Percentiles rank a stretch among this genome's conserved stretches.
These are phyloP conservation scores for Rhabdomys dilectus DNA, from an alignment of 2,113 vertebrate genomes.

Conservation along the genomic window DNA sequence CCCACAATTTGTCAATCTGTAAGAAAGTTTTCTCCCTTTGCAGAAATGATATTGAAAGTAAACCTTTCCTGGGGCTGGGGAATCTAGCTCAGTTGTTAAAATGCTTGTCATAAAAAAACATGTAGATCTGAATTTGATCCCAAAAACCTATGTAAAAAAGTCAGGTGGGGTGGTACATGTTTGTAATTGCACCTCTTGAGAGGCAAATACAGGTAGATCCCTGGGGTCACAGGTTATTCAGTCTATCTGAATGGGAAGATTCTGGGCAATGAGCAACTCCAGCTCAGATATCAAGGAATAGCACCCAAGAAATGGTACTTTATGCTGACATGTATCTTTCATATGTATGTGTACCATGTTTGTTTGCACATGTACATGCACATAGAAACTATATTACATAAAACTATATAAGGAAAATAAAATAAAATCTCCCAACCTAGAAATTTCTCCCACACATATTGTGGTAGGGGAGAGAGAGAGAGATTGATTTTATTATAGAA, in stretches of 20 bases:
- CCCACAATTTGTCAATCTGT: neutral
- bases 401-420: too few relatives aligned
- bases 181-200: neutral
- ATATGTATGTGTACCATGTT: neutral
- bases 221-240: too few relatives aligned
- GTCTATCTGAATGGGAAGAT: neutral
- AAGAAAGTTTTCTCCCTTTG: neutral
- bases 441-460: constrained; percentile 2
- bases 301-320: neutral
- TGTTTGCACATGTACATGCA: neutral
- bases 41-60: neutral
- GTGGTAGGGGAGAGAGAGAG: neutral
- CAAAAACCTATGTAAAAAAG: neutral
- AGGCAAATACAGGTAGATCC: neutral
- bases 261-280: neutral
- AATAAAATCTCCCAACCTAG: neutral
- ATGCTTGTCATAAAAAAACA: neutral
- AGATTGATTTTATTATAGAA: neutral
- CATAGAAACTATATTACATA: neutral
- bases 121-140: neutral
- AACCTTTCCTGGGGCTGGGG: neutral
- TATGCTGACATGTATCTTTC: neutral
- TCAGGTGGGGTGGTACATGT: neutral
- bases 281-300: neutral
- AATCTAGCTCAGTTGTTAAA: neutral